Evolutionary conservation across 2,888 invertebrate species (phyloP).

Genomic region (Melinopterus prodromus): DNA sequence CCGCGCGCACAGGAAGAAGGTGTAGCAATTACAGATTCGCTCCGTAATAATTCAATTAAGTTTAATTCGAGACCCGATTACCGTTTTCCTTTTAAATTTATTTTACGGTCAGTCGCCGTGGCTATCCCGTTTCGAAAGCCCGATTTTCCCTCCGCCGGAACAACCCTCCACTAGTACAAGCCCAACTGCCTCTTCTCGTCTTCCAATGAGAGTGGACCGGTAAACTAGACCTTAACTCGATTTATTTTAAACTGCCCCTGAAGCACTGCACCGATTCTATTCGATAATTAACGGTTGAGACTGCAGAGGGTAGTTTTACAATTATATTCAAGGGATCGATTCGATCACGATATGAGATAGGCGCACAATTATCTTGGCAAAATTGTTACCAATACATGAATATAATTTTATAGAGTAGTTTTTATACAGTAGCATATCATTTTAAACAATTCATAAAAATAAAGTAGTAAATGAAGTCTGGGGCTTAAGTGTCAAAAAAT

Average conservation of each 20-base stretch:
- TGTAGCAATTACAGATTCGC: slow-evolving; percentile 4
- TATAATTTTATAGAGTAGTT: not conserved
- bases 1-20: not conserved
- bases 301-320: not conserved
- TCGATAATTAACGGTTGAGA: not conserved
- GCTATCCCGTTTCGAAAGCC: not conserved
- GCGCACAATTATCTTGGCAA: not conserved
- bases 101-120: not conserved
- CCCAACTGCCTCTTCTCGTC: not conserved
- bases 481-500: too few relatives aligned
- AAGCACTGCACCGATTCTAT: not conserved
- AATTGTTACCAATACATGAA: not conserved
- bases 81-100: slow-evolving; percentile 4
- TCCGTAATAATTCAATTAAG: not conserved
- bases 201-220: not conserved
- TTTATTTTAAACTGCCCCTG: not conserved
- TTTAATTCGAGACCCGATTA: not conserved
- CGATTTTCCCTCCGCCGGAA: not conserved
- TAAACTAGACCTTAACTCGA: not conserved
- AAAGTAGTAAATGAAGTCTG: too few relatives aligned
- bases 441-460: too few relatives aligned
- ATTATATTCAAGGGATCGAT: not conserved
- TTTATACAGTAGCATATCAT: too few relatives aligned
- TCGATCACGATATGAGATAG: not conserved
- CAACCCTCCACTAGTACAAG: not conserved